Evolutionary conservation across 2,888 invertebrate species (phyloP).

Genomic region (Eustalomyia histrio): DNA sequence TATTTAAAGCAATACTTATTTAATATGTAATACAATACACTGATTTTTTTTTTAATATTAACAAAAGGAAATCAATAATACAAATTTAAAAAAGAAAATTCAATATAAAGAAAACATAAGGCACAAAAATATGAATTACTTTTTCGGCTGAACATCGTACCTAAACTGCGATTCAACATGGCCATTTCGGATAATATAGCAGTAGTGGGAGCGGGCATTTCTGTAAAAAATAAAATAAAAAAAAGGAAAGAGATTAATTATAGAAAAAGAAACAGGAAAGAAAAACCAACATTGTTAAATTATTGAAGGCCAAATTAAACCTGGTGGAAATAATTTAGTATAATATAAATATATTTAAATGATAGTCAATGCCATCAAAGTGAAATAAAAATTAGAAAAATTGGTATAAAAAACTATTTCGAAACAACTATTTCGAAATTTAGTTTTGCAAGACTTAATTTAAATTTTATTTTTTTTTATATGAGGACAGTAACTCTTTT

Average conservation of each 20-base stretch:
- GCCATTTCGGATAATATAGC: slow-evolving; percentile 82
- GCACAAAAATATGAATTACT: slow-evolving; percentile 58
- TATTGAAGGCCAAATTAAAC: too few species aligned
- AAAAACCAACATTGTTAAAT: too few species aligned
- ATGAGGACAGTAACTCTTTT: too few species aligned
- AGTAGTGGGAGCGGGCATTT: slow-evolving; percentile 92
- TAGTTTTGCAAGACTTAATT: too few species aligned
- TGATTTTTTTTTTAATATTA: neutral
- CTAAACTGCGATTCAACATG: slow-evolving; percentile 76
- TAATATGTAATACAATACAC: neutral
- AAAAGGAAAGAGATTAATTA: neutral
- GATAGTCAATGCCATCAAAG: too few species aligned
- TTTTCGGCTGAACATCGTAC: slow-evolving; percentile 68
- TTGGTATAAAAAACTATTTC: too few species aligned
- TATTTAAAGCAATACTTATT: neutral
- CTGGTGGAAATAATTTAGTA: too few species aligned
- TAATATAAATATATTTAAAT: too few species aligned
- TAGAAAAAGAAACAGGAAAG: too few species aligned
- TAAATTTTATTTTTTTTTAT: too few species aligned
- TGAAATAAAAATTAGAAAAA: too few species aligned
- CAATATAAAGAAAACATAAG: slow-evolving; percentile 18
- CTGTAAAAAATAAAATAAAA: slow-evolving; percentile 80
- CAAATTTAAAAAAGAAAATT: slow-evolving; percentile 44
- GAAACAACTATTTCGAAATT: too few species aligned
- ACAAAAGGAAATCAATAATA: slow-evolving; percentile 32